A percentile compares a stretch with the other conserved stretches of the same genome.
Evolutionary conservation across 2,888 invertebrate species (phyloP).

Genomic region (Steinernema scapterisci): DNA sequence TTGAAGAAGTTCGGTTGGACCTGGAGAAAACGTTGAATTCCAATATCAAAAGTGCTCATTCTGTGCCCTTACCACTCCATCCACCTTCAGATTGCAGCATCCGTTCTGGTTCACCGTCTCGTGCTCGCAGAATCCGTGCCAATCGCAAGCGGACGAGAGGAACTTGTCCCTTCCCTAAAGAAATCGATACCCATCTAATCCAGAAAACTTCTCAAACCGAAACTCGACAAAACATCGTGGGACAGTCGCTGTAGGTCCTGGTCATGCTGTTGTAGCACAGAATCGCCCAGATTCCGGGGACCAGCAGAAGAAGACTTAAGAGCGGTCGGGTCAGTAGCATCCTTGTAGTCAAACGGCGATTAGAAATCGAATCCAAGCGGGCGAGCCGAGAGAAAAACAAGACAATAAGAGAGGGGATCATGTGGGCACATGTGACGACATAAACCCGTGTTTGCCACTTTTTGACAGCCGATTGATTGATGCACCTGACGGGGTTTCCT

Average conservation of each 20-base stretch:
- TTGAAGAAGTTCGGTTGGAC: constrained; percentile 15
- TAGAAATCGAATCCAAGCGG: too few relatives aligned
- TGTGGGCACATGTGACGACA: neutral
- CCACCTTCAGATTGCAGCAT: constrained; percentile 22
- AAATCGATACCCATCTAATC: neutral
- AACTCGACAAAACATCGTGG: neutral
- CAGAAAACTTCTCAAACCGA: neutral
- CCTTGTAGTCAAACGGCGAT: too few relatives aligned
- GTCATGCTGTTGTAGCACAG: constrained; percentile 10
- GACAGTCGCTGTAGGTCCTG: neutral
- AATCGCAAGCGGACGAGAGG: constrained; percentile 11
- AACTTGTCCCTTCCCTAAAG: neutral
- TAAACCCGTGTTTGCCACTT: neutral
- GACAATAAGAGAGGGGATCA: neutral
- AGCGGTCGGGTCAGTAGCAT: too few relatives aligned
- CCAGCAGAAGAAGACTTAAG: neutral
- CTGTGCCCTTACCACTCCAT: constrained; percentile 2
- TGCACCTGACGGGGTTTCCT: neutral
- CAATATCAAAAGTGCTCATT: neutral
- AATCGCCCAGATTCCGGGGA: constrained; percentile 15
- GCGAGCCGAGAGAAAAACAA: neutral
- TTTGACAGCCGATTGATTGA: constrained; percentile 3
- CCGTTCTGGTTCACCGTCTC: constrained; percentile 27
- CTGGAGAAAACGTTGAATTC: neutral
- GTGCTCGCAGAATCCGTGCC: constrained; percentile 33